Conservation (phyloP, 2,113 vertebrate species). For the Eleginops maclovinus region DNA sequence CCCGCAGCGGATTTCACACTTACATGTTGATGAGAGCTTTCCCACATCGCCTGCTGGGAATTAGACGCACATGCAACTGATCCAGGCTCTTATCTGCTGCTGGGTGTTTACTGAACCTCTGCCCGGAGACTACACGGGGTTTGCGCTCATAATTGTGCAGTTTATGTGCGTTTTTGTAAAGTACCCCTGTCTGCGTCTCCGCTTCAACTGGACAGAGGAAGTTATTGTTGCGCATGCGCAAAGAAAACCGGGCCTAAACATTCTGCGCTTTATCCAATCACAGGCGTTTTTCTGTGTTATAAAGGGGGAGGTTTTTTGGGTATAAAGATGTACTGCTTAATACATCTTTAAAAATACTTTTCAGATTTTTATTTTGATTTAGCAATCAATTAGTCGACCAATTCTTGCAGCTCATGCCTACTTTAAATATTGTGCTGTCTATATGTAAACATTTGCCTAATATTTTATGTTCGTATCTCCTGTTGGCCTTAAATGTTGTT, state of each 20-base stretch:
- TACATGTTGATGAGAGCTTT: conserved; percentile 76
- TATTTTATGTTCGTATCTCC: too few species aligned
- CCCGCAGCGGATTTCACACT: conserved; percentile 83
- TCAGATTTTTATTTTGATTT: too few species aligned
- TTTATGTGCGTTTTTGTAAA: too few species aligned
- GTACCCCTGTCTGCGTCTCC: background rate
- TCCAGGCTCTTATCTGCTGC: background rate
- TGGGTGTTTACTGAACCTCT: background rate
- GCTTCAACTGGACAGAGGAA: background rate
- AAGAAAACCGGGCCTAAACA: background rate
- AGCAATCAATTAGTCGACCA: too few species aligned
- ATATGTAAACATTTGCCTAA: background rate
- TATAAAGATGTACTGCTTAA: background rate
- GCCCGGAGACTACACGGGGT: too few species aligned
- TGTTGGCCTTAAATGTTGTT: background rate
- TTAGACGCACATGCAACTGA: conserved; percentile 46
- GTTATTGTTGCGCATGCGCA: background rate
- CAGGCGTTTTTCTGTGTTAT: background rate
- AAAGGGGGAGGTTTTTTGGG: background rate
- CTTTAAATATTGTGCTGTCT: background rate
- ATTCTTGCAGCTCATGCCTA: background rate
- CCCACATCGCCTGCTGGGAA: conserved; percentile 72
- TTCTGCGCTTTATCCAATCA: background rate
- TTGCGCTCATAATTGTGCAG: background rate
- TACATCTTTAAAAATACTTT: too few species aligned